A percentile compares a stretch with the other conserved stretches of the same genome.
Conservation (phyloP, 2,888 invertebrate species). For the Alitta virens region DNA sequence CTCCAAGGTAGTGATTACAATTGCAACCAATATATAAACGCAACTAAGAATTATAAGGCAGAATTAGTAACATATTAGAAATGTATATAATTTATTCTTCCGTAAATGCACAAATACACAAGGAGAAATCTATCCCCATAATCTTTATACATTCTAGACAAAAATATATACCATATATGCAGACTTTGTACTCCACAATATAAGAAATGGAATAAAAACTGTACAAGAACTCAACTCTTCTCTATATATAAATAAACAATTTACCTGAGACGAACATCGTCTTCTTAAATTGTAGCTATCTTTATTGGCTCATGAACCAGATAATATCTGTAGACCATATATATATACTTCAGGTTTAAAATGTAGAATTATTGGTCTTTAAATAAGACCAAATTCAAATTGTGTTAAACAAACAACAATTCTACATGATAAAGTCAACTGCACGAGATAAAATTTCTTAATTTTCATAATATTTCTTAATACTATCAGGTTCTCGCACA, state of each 20-base stretch:
- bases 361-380: not conserved
- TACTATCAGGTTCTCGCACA: too few relatives aligned
- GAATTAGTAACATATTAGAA: constrained; percentile 5
- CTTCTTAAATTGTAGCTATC: not conserved
- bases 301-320: not conserved
- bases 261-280: constrained; percentile 13
- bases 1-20: too few relatives aligned
- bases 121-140: constrained; percentile 14
- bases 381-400: not conserved
- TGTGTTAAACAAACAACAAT: too few relatives aligned
- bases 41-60: too few relatives aligned
- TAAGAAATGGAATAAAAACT: constrained; percentile 17
- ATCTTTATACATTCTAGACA: constrained; percentile 17
- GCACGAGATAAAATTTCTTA: too few relatives aligned
- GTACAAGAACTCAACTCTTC: constrained; percentile 14
- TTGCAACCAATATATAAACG: too few relatives aligned
- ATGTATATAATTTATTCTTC: constrained; percentile 21
- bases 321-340: not conserved
- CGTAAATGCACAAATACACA: constrained; percentile 21
- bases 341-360: not conserved
- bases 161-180: constrained; percentile 15
- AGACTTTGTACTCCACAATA: constrained; percentile 15
- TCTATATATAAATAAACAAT: not conserved
- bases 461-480: too few relatives aligned
- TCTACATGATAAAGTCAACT: too few relatives aligned